Evolutionary conservation across 2,888 invertebrate genomes (phyloP), one percentile per base, ranked within the genome.

Genomic region (Galeopsomyia nigrocyanea): DNA sequence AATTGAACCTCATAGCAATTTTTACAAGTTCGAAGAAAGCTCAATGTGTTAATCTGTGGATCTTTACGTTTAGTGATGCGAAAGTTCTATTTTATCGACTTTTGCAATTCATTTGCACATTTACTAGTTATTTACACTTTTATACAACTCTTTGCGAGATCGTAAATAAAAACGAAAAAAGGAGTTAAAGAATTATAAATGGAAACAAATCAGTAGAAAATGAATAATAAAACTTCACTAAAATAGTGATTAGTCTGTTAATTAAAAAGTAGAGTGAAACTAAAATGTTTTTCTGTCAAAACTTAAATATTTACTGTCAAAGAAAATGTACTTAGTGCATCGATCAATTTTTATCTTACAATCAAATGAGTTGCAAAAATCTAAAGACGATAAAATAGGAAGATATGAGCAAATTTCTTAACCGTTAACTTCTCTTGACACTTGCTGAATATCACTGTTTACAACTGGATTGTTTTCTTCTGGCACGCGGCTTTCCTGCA

Each of bases 381-480:
- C 53, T 62, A 19, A 17, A 13, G 14, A 64, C 31, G 19, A 61
- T 69, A 58, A 66, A 73, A 55, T 17, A 22, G 39, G 19, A 64
- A 50, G 17, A 22, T 55, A 60, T 50, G 39, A 64, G 19, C 26
- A 66, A 67, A 47, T 14, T 47, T 51, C 17, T 72, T 72, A 74
- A 66, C 74, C 79, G 61, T 76, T 80, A n/a, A 71, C 76, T 69
- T 84, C 84, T 69, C 79, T 82, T 74, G 82, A 78, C 62, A 79
- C 80, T 65, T 82, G 81, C 62, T 82, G 78, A 55, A 80, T 82
- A 66, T 86, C 86, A 74, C 76, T 81, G 64, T 82, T 83, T 3
- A 82, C 79, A 14, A 80, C 75, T 78, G 83, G 79, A 76, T 81
- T 82, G 58, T 84, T 85, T 50, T 83, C 81, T 21, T 81, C 81